phyloP scores from a whole-genome alignment of 2,797 vertebrate genomes.

The Cetoscarus ocellatus region DNA sequence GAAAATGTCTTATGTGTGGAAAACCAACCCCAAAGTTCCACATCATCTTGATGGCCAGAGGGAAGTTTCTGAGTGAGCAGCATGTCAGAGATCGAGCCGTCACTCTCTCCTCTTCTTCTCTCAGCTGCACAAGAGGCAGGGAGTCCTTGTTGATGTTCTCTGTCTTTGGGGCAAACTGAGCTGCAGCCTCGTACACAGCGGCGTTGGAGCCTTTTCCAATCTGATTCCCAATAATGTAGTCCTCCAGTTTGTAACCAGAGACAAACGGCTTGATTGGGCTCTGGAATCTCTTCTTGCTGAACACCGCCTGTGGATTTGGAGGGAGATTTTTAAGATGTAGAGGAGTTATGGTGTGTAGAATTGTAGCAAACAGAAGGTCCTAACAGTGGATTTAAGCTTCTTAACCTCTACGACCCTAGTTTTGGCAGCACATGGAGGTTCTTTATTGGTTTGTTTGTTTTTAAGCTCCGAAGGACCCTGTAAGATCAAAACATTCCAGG shows the following conservation, averaged over 20 bases:
- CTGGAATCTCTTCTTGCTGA: constrained; percentile 85
- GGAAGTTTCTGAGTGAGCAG: constrained; percentile 79
- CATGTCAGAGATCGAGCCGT: constrained; percentile 34
- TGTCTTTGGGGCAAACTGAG: constrained; percentile 62
- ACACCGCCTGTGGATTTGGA: constrained; percentile 83
- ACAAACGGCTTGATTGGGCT: constrained; percentile 73
- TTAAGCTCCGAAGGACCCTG: too few relatives aligned
- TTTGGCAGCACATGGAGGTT: too few relatives aligned
- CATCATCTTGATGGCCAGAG: constrained; percentile 96
- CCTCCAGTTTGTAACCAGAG: constrained; percentile 91
- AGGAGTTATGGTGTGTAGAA: neutral
- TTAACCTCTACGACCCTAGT: neutral
- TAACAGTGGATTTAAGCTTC: neutral
- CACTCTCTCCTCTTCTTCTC: constrained; percentile 47
- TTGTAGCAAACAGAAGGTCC: too few relatives aligned
- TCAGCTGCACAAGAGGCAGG: constrained; percentile 62
- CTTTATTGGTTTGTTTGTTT: too few relatives aligned
- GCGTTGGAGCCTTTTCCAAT: constrained; percentile 94
- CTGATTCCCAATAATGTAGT: constrained; percentile 91
- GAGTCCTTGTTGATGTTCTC: constrained; percentile 3
- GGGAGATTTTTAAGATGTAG: neutral
- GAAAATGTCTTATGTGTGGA: neutral
- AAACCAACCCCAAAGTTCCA: constrained; percentile 94
- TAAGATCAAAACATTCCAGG: too few relatives aligned
- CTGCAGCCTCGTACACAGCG: constrained; percentile 89